These are phyloP conservation scores for Oncorhynchus mykiss DNA, from an alignment of 2,113 vertebrate species.

Conservation along the genomic window DNA sequence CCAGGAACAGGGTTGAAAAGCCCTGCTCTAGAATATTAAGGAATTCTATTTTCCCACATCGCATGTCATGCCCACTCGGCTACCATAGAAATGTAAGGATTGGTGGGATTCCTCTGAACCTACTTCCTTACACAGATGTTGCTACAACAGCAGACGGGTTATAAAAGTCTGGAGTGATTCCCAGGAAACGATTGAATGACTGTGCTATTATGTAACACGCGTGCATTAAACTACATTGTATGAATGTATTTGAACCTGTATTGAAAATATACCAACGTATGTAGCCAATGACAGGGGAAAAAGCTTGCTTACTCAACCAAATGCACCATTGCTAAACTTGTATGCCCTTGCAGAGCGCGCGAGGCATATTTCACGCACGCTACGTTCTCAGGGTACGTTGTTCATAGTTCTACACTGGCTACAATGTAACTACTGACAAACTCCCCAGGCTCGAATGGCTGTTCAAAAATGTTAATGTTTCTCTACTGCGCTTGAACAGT, in stretches of 20 bases:
- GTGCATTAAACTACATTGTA: not conserved
- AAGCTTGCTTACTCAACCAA: not conserved
- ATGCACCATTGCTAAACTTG: not conserved
- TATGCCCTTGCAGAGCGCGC: not conserved
- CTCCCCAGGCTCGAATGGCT: not conserved
- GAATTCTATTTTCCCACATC: not conserved
- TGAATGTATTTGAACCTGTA: too few species aligned
- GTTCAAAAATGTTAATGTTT: not conserved
- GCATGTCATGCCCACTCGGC: not conserved
- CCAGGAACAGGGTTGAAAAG: too few species aligned
- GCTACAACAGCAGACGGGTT: constrained; percentile 16
- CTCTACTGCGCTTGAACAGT: not conserved
- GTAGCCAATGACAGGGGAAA: not conserved
- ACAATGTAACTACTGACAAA: too few species aligned
- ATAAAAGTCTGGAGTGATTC: constrained; percentile 6
- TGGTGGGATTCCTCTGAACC: not conserved
- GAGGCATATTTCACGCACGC: not conserved
- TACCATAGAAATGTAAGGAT: not conserved
- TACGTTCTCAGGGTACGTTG: not conserved
- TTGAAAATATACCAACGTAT: not conserved
- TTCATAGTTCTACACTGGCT: not conserved
- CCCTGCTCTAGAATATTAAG: not conserved
- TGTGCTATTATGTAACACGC: not conserved
- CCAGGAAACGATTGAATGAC: not conserved
- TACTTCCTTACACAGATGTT: constrained; percentile 30